A percentile compares a stretch with the other conserved stretches of the same genome.
These are phyloP conservation scores for Emydura subglobosa DNA, from an alignment of 2,113 vertebrate species.

Conservation along the genomic window DNA sequence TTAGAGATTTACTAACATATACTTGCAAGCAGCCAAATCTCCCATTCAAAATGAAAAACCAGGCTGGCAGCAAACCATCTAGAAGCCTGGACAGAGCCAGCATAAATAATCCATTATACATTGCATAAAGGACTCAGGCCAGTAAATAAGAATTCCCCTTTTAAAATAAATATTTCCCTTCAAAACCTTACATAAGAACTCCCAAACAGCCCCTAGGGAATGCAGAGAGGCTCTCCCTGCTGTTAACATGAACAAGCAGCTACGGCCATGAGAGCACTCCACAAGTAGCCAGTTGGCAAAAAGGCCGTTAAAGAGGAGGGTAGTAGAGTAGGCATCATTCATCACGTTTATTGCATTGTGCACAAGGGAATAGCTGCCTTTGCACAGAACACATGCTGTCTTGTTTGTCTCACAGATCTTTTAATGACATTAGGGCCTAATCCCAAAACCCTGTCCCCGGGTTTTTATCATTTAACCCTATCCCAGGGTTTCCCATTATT, in stretches of 20 bases:
- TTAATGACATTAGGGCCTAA: neutral
- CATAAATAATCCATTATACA: neutral
- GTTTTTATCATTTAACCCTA: too few species aligned
- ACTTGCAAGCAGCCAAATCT: neutral
- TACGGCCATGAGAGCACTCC: neutral
- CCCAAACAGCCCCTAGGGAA: accelerated
- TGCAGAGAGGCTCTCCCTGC: neutral
- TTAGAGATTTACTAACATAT: neutral
- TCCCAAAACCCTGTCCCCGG: neutral
- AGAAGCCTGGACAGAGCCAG: neutral
- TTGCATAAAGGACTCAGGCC: neutral
- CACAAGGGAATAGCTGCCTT: neutral
- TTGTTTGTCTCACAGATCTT: neutral
- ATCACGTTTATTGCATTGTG: neutral
- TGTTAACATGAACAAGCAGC: neutral
- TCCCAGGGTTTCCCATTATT: too few species aligned
- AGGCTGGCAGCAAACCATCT: neutral
- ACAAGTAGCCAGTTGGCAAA: neutral
- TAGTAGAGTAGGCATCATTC: neutral
- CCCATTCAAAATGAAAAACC: slow-evolving; percentile 10
- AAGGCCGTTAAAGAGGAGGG: neutral
- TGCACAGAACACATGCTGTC: neutral
- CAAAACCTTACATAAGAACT: neutral
- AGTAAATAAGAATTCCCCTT: neutral
- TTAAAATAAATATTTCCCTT: neutral